These are phyloP conservation scores for Eleutherodactylus coqui DNA, from an alignment of 2,797 vertebrate species.

Conservation along the genomic window DNA sequence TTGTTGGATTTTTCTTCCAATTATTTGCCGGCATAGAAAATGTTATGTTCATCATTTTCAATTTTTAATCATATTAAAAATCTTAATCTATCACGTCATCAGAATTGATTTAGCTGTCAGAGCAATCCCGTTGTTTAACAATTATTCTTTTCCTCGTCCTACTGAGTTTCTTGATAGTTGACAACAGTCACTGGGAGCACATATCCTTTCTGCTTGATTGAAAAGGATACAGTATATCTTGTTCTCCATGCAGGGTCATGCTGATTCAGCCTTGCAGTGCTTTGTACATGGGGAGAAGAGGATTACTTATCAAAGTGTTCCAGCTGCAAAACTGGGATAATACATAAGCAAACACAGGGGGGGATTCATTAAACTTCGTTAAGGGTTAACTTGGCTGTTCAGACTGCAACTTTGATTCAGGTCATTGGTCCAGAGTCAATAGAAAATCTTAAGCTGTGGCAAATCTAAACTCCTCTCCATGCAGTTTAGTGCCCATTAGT, in stretches of 20 bases:
- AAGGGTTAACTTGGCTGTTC: conserved; percentile 47
- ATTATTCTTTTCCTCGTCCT: conserved; percentile 48
- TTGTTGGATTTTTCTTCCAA: neutral
- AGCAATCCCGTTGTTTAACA: conserved; percentile 55
- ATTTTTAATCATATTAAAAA: conserved; percentile 36
- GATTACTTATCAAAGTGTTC: conserved; percentile 61
- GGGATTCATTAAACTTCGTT: conserved; percentile 35
- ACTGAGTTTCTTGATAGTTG: conserved; percentile 57
- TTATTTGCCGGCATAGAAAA: conserved; percentile 3
- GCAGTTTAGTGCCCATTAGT: conserved; percentile 25
- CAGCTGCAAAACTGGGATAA: conserved; percentile 58
- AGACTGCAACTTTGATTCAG: conserved; percentile 36
- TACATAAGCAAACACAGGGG: conserved; percentile 48
- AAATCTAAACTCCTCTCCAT: conserved; percentile 19
- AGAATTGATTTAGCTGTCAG: conserved; percentile 45
- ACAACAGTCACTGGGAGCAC: conserved; percentile 51
- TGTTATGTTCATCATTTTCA: conserved; percentile 12
- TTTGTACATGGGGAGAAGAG: conserved; percentile 60
- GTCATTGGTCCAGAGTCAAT: conserved; percentile 44
- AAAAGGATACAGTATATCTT: conserved; percentile 61
- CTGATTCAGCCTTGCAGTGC: conserved; percentile 61
- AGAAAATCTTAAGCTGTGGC: conserved; percentile 26
- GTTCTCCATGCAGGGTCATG: conserved; percentile 56
- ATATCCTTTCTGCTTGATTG: conserved; percentile 61
- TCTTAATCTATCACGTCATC: conserved; percentile 36